phyloP scores from a whole-genome alignment of 2,888 invertebrate species.

The Eristalis tenax region DNA sequence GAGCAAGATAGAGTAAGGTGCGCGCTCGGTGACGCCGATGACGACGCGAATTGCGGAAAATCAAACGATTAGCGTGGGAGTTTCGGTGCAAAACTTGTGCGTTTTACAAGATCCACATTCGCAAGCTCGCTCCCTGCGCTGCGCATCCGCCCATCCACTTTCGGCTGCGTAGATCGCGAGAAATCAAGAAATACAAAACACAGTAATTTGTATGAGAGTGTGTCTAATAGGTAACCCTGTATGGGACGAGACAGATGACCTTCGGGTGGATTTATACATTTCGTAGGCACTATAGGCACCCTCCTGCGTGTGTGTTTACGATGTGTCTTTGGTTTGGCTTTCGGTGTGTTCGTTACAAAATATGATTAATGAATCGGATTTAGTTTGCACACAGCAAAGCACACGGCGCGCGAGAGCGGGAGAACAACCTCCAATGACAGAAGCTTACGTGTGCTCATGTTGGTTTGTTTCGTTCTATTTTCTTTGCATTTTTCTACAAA shows the following conservation, averaged over 20 bases:
- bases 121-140: conserved; percentile 3
- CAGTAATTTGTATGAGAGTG: not conserved
- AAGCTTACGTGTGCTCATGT: conserved; percentile 13
- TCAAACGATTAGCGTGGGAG: conserved; percentile 51
- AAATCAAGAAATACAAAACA: conserved; percentile 10
- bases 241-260: conserved; percentile 37
- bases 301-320: not conserved
- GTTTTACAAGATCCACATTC: conserved; percentile 1
- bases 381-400: conserved; percentile 4
- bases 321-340: not conserved
- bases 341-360: conserved; percentile 46
- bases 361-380: conserved; percentile 65
- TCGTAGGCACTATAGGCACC: conserved; percentile 20
- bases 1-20: conserved; percentile 32
- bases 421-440: conserved; percentile 47
- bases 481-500: conserved; percentile 48
- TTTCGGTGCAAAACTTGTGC: conserved; percentile 25
- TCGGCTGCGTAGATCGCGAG: conserved; percentile 33
- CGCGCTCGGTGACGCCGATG: conserved; percentile 2
- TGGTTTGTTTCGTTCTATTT: not conserved
- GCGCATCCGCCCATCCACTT: not conserved
- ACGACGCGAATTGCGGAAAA: conserved; percentile 6
- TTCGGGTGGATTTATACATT: conserved; percentile 59
- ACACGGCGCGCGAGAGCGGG: not conserved
- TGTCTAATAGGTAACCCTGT: conserved; percentile 42